phyloP scores from a whole-genome alignment of 2,797 vertebrate species.

The Sus cebifrons region DNA sequence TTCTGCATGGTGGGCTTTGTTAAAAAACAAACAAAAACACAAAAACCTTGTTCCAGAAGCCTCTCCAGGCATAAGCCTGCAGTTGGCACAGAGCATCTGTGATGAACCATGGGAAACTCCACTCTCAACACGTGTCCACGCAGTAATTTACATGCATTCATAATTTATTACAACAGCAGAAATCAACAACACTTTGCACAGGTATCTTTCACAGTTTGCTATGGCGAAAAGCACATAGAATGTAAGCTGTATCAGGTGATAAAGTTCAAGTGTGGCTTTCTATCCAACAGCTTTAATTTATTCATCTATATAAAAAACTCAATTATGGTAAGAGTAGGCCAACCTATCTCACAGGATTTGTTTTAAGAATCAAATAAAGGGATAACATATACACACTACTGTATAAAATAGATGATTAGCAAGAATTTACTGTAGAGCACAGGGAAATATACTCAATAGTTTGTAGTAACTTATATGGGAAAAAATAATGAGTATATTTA shows the following conservation, averaged over 20 bases:
- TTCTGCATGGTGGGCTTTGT: slow-evolving; percentile 4
- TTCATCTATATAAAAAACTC: background rate
- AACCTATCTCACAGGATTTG: background rate
- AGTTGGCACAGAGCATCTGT: background rate
- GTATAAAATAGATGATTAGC: no score
- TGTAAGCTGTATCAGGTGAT: background rate
- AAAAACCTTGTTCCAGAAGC: background rate
- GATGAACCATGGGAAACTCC: slow-evolving; percentile 2
- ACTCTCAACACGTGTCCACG: background rate
- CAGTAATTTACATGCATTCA: background rate
- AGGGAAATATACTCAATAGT: no score
- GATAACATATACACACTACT: no score
- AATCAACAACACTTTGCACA: background rate
- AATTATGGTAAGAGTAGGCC: background rate
- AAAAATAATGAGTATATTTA: no score
- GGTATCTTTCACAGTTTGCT: background rate
- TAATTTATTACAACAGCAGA: background rate
- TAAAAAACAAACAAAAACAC: background rate
- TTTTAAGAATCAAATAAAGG: background rate
- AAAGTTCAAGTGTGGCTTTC: background rate
- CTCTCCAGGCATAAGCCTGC: background rate
- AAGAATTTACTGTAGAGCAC: no score
- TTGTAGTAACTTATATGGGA: no score
- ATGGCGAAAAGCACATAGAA: background rate
- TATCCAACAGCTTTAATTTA: background rate